Conservation (phyloP, 2,797 vertebrate species). For the Lutjanus argentimaculatus region DNA sequence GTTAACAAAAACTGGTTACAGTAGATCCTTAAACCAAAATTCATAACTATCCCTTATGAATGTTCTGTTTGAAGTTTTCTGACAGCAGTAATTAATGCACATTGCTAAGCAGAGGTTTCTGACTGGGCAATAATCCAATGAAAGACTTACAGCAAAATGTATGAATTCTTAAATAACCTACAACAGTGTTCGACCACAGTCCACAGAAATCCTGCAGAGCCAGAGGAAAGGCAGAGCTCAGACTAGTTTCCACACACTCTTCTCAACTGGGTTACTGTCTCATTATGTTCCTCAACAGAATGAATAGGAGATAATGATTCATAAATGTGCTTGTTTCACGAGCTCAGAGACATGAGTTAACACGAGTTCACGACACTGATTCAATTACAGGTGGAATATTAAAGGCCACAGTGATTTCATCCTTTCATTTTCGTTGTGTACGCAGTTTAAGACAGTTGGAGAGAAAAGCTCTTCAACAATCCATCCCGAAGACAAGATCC, state of each 20-base stretch:
- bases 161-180: slow-evolving; percentile 22
- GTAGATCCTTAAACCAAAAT: neutral
- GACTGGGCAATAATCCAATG: slow-evolving; percentile 2
- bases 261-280: slow-evolving; percentile 22
- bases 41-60: neutral
- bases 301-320: slow-evolving; percentile 70
- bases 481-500: slow-evolving; percentile 39
- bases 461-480: slow-evolving; percentile 35
- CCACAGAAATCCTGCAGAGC: neutral
- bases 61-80: slow-evolving; percentile 7
- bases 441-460: neutral
- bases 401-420: slow-evolving; percentile 22
- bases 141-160: neutral
- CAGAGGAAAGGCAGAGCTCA: slow-evolving; percentile 23
- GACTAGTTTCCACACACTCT: neutral
- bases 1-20: neutral
- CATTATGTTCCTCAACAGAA: slow-evolving; percentile 26
- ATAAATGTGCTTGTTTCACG: slow-evolving; percentile 54
- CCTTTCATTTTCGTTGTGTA: neutral
- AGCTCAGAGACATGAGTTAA: slow-evolving; percentile 37
- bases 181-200: neutral
- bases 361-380: slow-evolving; percentile 29
- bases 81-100: neutral
- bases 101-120: slow-evolving; percentile 12
- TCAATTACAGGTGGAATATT: slow-evolving; percentile 50